Evolutionary conservation across 2,113 vertebrate genomes (phyloP), one percentile per base, ranked within the genome.

Genomic region (Antennarius striatus): DNA sequence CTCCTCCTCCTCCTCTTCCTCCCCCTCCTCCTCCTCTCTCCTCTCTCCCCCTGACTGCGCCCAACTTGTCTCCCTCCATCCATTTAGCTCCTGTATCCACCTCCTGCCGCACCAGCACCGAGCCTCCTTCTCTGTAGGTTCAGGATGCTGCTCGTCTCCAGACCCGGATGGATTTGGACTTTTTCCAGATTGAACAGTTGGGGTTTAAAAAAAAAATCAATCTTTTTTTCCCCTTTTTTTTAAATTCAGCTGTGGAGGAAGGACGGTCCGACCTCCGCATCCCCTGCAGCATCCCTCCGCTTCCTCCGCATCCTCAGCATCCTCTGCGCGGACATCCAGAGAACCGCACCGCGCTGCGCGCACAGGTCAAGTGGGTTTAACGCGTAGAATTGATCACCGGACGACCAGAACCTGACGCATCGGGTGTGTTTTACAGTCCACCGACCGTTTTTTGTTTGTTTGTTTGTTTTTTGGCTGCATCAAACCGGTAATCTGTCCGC

Each of bases 41-140:
- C 68, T 76, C 61, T 73, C 88, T 82, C 82, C 66, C 73, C 79
- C 65, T 73, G 83, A 86, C 87, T 84, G 77, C 86, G 63, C 82
- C 82, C 82, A 81, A 60, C 80, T 79, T 74, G 76, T 79, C 79
- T 71, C 60, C 74, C 65, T 84, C 73, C 81, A 81, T 87, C 80
- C 74, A 68, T 46, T 54, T 73, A 43, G 74, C 75, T 54, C 28
- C 72, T 71, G 71, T 60, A 63, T 71, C 80, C 75, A 12, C 47
- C 68, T 77, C 60, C 75, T 52, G 71, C 73, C 73, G 77, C 77
- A 77, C 73, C 77, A 74, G 59, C 63, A 56, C 67, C 62, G 22
- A 78, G 53, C 40, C 65, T 36, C 9, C 10, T 48, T 66, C 72
- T 45, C 14, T n/a, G 22, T 45, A 46, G 66, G 17, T 63, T 67